Evolutionary conservation across 2,888 invertebrate genomes (phyloP), one percentile per base, ranked within the genome.

Genomic region (Anthrax anthrax): DNA sequence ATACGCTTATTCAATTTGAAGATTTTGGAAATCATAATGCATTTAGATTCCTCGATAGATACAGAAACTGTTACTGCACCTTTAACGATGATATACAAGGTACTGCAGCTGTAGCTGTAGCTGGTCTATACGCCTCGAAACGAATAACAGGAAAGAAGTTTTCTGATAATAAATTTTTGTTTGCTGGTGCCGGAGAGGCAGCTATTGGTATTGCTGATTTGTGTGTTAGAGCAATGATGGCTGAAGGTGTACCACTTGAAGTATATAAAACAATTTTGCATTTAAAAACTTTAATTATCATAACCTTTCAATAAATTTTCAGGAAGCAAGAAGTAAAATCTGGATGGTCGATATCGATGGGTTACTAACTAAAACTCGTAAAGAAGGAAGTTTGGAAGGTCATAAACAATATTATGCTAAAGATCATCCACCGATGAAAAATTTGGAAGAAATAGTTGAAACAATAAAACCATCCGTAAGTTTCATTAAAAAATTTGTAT

Each of bases 61-160:
- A 95, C 70, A 77, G 91, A 50, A 72, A 84, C 59, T 77, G 78
- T 54, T 97, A 92, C 67, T 97, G 97, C 69, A 95, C 95, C 18
- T 98, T 98, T 70, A 98, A 98, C 69, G 98, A 98, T 61, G 98
- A 98, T 62, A 98, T 98, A 60, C 96, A 97, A 69, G 94, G 96
- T 55, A 94, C 96, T 0, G 97, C 97, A 3, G 81, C 90, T 27
- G 97, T 97, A 1, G 94, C 91, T 10, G 88, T 96, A 3, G 94
- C 92, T 8, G 97, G 97, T 0, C 71, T 98, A 18, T 73, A 65
- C 43, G 67, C 68, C 12, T 64, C 67, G 1, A 61, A 61, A 51
- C 62, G 69, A 29, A 55, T 69, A 2, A 67, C 67, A 0, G 64
- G 74, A 76, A 82, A 78, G 60, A 82, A 81, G 58, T 77, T 98